Base-by-base conservation (phyloP, 2,113 vertebrate species). In the Oncorhynchus nerka region DNA sequence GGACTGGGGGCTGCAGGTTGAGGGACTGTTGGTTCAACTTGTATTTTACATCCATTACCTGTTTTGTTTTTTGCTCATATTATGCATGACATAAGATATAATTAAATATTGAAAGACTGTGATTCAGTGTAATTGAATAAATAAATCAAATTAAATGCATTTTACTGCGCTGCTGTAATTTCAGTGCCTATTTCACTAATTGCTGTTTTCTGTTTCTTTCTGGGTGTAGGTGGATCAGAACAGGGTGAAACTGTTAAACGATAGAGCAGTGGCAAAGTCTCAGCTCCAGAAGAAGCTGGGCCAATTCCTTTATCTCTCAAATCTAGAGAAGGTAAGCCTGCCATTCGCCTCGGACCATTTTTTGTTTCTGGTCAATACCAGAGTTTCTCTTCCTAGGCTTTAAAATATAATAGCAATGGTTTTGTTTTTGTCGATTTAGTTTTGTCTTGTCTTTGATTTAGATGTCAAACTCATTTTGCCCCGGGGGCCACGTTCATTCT, bases 211-310 rank as follows among this genome's bases (percentile, higher is more conserved):
- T 59, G 64, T 20, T 70, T 66, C 68, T 74, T 30, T 81, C 71
- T 55, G 73, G 34, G 30, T 74, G 4, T 80, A 99, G 98, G 97
- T 99, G 80, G 98, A 99, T 78, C 97, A 98, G 90, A 99, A 99
- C 90, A 85, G 95, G 79, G 94, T 96, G 24, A 99, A 99, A 85
- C 95, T 99, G 28, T 51, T 99, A 70, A 99, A 99, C 77, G 98
- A 99, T 89, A 96, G 96, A 81, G 97, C 96, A 0, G 94, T 99
- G 89, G 96, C 97, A 30, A 95, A 96, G 82, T 99, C 98, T 68
- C 97, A 99, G 59, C 94, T 99, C 73, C 97, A 99, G 70, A 99
- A 99, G 90, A 99, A 99, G 86, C 93, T 99, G 8, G 97, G 98
- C 4, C 98, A 99, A 85, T 94, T 97, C 80, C 94, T 99, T 24